Evolutionary conservation across 2,113 vertebrate species (phyloP).

Genomic region (Excalfactoria chinensis): DNA sequence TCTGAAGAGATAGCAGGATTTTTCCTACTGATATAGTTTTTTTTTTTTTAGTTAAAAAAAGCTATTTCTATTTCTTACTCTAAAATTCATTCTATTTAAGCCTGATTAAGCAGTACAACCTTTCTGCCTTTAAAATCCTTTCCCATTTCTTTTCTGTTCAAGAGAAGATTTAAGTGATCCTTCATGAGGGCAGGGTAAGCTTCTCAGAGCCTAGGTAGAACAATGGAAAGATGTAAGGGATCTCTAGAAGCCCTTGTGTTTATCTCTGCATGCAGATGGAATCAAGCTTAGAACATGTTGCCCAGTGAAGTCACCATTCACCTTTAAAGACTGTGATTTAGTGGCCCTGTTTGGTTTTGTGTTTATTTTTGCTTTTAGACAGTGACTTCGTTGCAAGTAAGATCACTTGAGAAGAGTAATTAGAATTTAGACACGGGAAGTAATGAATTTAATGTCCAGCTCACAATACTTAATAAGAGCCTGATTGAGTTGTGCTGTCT

Average conservation of each 20-base stretch:
- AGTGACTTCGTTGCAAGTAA: background rate
- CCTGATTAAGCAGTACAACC: background rate
- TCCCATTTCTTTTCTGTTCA: background rate
- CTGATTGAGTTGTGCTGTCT: background rate
- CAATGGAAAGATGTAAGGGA: background rate
- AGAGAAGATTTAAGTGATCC: background rate
- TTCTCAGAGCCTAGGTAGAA: background rate
- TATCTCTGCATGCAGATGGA: background rate
- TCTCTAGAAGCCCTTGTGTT: background rate
- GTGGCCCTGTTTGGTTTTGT: background rate
- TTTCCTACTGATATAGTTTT: background rate
- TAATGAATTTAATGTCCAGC: background rate
- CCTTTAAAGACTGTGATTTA: background rate
- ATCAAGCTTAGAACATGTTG: rapidly evolving
- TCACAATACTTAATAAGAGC: background rate
- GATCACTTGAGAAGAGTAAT: background rate
- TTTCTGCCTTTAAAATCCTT: background rate
- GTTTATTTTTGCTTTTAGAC: background rate
- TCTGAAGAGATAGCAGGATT: background rate
- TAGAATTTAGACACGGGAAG: background rate
- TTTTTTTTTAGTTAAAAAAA: background rate
- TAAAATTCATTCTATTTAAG: background rate
- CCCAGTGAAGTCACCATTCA: background rate
- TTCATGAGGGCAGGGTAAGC: background rate
- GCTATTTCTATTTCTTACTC: background rate